Evolutionary conservation across 2,113 vertebrate genomes (phyloP).

Genomic region (Labrus mixtus): DNA sequence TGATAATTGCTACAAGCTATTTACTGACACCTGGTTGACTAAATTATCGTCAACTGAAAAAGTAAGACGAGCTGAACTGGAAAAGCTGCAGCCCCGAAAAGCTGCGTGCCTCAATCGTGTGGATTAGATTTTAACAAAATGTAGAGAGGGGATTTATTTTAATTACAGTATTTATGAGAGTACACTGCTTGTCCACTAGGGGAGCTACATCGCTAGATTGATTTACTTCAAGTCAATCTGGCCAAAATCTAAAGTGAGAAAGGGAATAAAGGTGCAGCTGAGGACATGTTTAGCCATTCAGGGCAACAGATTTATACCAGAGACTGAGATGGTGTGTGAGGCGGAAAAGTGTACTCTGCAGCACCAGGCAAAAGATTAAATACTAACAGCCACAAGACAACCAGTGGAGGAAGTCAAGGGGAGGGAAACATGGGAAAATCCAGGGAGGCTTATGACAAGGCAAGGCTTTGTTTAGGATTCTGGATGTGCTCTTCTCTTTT

Average conservation of each 20-base stretch:
- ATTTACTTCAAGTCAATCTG: not conserved
- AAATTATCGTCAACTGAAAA: too few species aligned
- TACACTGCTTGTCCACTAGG: not conserved
- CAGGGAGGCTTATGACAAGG: conserved; percentile 47
- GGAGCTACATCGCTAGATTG: not conserved
- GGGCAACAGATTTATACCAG: conserved; percentile 2
- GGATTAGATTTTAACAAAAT: too few species aligned
- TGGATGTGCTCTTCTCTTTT: conserved; percentile 13
- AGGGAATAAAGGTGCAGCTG: not conserved
- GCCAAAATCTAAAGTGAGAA: not conserved
- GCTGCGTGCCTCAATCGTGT: too few species aligned
- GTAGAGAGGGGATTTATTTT: too few species aligned
- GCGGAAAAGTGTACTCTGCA: conserved; percentile 31
- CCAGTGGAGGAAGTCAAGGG: conserved; percentile 27
- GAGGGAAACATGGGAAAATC: conserved; percentile 56
- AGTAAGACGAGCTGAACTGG: too few species aligned
- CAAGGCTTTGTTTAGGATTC: conserved; percentile 50
- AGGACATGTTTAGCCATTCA: conserved; percentile 10
- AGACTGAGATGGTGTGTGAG: conserved; percentile 23
- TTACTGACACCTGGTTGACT: too few species aligned
- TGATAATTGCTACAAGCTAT: too few species aligned
- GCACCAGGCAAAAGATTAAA: conserved; percentile 47
- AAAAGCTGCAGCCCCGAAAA: too few species aligned
- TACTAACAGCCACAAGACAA: conserved; percentile 50
- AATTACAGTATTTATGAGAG: not conserved